Conservation (phyloP, 2,797 vertebrate genomes). For the Petrocephalus schoutedeni region DNA sequence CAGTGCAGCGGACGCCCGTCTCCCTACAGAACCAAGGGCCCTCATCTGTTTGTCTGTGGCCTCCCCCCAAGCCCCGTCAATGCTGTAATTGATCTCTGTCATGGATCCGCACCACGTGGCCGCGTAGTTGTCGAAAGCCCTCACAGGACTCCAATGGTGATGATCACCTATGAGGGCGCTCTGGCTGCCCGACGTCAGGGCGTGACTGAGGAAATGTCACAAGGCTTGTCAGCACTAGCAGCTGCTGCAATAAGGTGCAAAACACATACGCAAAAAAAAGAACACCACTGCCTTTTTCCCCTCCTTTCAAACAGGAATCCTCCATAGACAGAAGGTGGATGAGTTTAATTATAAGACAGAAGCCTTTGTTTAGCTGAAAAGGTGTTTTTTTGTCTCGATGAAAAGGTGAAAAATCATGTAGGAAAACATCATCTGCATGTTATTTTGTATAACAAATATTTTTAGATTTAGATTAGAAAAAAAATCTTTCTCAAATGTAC, state of each 20-base stretch:
- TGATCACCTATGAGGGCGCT: neutral
- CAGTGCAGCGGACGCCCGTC: slow-evolving; percentile 34
- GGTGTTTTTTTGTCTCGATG: neutral
- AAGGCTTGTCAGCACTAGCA: neutral
- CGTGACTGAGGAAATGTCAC: slow-evolving; percentile 11
- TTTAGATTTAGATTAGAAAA: neutral
- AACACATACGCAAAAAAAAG: neutral
- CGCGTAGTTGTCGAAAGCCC: slow-evolving; percentile 16
- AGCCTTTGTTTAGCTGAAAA: neutral
- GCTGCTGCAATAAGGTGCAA: neutral
- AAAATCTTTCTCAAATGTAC: neutral
- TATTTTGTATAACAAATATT: neutral
- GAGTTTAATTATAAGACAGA: neutral
- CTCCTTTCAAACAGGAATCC: neutral
- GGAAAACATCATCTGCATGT: neutral
- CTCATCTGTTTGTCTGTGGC: neutral
- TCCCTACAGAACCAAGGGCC: slow-evolving; percentile 36
- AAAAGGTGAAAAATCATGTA: neutral
- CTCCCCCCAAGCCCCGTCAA: slow-evolving; percentile 41
- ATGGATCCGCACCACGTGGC: slow-evolving; percentile 39
- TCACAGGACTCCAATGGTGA: neutral
- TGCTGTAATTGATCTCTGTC: slow-evolving; percentile 39
- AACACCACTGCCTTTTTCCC: neutral
- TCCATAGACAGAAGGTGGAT: neutral
- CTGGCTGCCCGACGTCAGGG: neutral